A percentile compares a stretch with the other conserved stretches of the same genome.
Conservation (phyloP, 1,140 invertebrate genomes). For the Papilio machaon region DNA sequence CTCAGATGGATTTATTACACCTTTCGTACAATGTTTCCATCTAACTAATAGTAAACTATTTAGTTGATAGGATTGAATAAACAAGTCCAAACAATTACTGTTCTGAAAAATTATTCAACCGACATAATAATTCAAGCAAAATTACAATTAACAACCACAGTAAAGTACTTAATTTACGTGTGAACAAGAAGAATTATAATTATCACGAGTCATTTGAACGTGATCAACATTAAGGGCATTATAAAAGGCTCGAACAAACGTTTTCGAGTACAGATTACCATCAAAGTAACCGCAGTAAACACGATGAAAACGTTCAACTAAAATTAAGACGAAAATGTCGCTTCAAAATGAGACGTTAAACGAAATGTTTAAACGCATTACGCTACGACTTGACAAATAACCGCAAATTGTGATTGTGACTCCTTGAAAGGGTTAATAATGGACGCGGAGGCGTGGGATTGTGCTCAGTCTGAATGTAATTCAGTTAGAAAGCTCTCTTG, state of each 20-base stretch:
- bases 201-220: constrained; percentile 21
- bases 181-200: constrained; percentile 31
- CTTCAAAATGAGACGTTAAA: constrained; percentile 56
- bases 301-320: constrained; percentile 60
- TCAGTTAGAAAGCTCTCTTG: constrained; percentile 66
- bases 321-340: constrained; percentile 66
- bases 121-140: constrained; percentile 2
- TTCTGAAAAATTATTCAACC: neutral
- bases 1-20: neutral
- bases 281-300: constrained; percentile 43
- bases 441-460: constrained; percentile 66
- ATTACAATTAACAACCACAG: constrained; percentile 1
- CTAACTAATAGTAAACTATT: no score
- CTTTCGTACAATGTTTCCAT: no score
- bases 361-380: constrained; percentile 62
- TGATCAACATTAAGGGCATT: constrained; percentile 26
- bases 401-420: constrained; percentile 77
- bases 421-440: constrained; percentile 78
- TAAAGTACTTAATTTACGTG: constrained; percentile 24
- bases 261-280: constrained; percentile 40
- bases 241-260: constrained; percentile 55
- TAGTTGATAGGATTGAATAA: neutral
- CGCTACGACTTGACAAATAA: constrained; percentile 66
- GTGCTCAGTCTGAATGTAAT: constrained; percentile 60
- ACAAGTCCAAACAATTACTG: neutral